Conservation (phyloP, 92 coral and sea anemone genomes). For the Blastomussa wellsi region DNA sequence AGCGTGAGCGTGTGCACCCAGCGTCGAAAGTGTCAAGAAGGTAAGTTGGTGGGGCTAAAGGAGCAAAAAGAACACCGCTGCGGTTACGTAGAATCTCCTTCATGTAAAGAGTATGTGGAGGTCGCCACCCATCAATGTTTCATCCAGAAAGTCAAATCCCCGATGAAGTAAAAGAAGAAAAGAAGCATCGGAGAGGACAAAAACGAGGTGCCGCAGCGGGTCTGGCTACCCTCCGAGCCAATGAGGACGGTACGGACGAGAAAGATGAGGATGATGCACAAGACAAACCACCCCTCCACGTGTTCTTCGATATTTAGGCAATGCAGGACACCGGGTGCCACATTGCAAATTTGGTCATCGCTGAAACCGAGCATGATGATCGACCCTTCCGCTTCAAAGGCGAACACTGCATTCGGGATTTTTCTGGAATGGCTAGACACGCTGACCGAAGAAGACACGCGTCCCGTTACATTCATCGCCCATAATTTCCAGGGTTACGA, state of each 20-base stretch:
- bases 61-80: conserved; percentile 24
- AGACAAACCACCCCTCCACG: too few relatives aligned
- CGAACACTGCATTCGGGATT: background rate
- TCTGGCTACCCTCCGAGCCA: background rate
- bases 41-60: background rate
- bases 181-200: background rate
- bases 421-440: background rate
- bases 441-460: background rate
- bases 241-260: background rate
- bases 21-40: background rate
- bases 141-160: conserved; percentile 15
- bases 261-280: background rate
- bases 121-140: conserved; percentile 8
- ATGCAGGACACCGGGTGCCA: conserved; percentile 12
- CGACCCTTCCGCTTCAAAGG: background rate
- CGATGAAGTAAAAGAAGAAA: background rate
- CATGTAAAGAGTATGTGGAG: conserved; percentile 25
- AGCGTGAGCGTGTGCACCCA: background rate
- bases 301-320: conserved; percentile 20
- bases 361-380: conserved; percentile 28
- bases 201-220: background rate
- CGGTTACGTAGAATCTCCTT: conserved; percentile 8
- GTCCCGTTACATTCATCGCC: background rate
- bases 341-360: conserved; percentile 30
- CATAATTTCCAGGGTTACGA: background rate